phyloP scores from a whole-genome alignment of 1,140 invertebrate genomes.

The Macrostomum lignano region DNA sequence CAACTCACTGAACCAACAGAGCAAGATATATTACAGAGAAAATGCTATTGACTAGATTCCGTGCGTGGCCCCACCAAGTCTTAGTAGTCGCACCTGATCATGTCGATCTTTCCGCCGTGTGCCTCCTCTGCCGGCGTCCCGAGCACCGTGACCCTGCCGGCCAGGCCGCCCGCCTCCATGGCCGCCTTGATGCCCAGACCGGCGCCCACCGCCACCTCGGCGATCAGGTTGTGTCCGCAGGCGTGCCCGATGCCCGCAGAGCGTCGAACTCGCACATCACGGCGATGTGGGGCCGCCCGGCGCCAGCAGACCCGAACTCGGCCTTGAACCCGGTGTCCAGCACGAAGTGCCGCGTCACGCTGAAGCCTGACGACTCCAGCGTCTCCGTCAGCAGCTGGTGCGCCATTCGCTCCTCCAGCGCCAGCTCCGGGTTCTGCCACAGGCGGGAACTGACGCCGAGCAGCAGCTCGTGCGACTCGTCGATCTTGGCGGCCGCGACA shows the following conservation, averaged over 20 bases:
- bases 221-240: conserved; percentile 29
- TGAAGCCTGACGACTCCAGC: conserved; percentile 14
- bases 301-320: conserved; percentile 9
- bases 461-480: too few relatives aligned
- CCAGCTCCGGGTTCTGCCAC: conserved; percentile 21
- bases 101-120: conserved; percentile 23
- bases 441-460: too few relatives aligned
- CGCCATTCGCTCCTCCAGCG: conserved; percentile 17
- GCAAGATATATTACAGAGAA: too few relatives aligned
- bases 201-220: conserved; percentile 20
- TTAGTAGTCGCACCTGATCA: too few relatives aligned
- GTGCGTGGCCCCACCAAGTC: too few relatives aligned
- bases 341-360: conserved; percentile 14
- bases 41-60: too few relatives aligned
- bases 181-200: conserved; percentile 18
- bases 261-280: conserved; percentile 29
- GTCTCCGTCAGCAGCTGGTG: conserved; percentile 16
- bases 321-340: conserved; percentile 21
- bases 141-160: conserved; percentile 17
- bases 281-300: conserved; percentile 11
- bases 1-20: too few relatives aligned
- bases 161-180: conserved; percentile 9
- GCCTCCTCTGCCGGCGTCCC: conserved; percentile 27
- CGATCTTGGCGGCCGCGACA: too few relatives aligned
- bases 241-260: conserved; percentile 27